phyloP scores from a whole-genome alignment of 2,888 invertebrate genomes.

The Dicyrtoma fusca region DNA sequence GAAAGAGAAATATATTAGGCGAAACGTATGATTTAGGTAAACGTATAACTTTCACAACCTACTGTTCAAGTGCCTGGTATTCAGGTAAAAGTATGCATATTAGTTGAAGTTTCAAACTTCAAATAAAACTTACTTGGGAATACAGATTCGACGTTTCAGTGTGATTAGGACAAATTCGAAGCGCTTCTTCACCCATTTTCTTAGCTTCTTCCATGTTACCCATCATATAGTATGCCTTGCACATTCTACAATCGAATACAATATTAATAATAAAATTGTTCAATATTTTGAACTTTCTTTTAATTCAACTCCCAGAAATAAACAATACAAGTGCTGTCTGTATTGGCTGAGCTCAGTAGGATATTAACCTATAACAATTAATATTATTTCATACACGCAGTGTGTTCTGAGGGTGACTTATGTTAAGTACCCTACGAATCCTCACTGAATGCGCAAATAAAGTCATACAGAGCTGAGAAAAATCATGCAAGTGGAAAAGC shows the following conservation, averaged over 20 bases:
- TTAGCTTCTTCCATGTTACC: constrained; percentile 37
- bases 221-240: constrained; percentile 30
- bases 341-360: no score
- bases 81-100: no score
- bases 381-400: neutral
- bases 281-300: neutral
- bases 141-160: constrained; percentile 26
- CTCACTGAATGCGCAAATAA: neutral
- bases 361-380: no score
- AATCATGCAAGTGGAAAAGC: neutral
- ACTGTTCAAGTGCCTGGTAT: neutral
- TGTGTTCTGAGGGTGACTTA: no score
- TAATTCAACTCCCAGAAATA: no score
- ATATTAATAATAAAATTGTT: neutral
- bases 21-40: no score
- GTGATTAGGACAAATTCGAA: constrained; percentile 16
- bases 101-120: no score
- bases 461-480: neutral
- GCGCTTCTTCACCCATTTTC: constrained; percentile 20
- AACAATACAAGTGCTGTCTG: no score
- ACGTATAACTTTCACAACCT: neutral
- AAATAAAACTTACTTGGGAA: constrained; percentile 16
- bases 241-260: constrained; percentile 23
- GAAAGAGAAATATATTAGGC: neutral
- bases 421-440: no score